These are phyloP conservation scores for Notothenia rossii DNA, from an alignment of 2,113 vertebrate genomes.

Conservation along the genomic window DNA sequence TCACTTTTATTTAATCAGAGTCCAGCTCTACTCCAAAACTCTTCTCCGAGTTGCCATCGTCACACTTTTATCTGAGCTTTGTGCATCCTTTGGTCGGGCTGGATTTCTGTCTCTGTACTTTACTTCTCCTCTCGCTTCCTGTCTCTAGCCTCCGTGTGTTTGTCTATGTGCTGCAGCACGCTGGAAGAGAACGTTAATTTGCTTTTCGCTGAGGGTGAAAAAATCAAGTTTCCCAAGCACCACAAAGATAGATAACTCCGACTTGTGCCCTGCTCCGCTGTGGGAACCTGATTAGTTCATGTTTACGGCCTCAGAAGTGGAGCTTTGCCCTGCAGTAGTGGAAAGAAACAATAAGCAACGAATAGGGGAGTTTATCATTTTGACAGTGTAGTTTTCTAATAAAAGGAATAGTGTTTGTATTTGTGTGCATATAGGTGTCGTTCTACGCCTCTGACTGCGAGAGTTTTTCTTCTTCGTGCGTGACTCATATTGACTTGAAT, in stretches of 20 bases:
- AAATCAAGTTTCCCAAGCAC: conserved; percentile 21
- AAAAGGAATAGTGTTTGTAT: conserved; percentile 27
- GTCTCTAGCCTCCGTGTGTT: neutral
- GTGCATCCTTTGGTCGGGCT: conserved; percentile 9
- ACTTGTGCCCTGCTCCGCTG: conserved; percentile 31
- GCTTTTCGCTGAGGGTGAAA: conserved; percentile 60
- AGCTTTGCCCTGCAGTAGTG: conserved; percentile 52
- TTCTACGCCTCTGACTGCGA: neutral
- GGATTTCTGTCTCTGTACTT: conserved; percentile 13
- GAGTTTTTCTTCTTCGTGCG: neutral
- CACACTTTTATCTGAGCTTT: conserved; percentile 26
- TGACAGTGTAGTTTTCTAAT: conserved; percentile 51
- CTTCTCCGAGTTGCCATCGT: conserved; percentile 23
- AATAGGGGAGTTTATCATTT: conserved; percentile 51
- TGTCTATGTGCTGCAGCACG: conserved; percentile 37
- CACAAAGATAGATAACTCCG: conserved; percentile 12
- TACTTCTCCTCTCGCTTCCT: conserved; percentile 2
- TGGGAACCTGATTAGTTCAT: conserved; percentile 71
- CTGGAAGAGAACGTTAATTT: conserved; percentile 58
- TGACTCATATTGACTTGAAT: conserved; percentile 16
- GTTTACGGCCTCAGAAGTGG: conserved; percentile 61
- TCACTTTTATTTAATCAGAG: conserved; percentile 48
- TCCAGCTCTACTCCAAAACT: conserved; percentile 22
- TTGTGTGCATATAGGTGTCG: neutral
- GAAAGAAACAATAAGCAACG: conserved; percentile 62